Conservation (phyloP, 1,140 invertebrate genomes). For the Acromyrmex heyeri region DNA sequence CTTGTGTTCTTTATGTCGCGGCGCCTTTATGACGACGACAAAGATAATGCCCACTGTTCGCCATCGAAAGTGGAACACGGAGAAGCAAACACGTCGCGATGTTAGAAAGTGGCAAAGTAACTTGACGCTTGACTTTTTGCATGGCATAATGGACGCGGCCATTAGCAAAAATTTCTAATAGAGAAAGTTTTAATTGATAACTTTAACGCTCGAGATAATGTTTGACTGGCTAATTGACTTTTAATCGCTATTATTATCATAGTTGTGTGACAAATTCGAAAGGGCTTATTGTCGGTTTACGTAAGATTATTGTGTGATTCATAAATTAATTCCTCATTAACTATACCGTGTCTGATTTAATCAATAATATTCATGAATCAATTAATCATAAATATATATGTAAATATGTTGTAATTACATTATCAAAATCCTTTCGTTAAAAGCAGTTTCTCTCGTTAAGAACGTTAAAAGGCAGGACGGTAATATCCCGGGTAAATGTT, state of each 20-base stretch:
- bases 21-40: background rate
- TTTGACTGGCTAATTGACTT: slow-evolving; percentile 50
- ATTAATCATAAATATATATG: background rate
- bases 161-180: slow-evolving; percentile 45
- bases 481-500: slow-evolving; percentile 29
- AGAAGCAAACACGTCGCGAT: background rate
- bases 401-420: background rate
- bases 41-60: slow-evolving; percentile 7
- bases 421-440: background rate
- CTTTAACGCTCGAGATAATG: slow-evolving; percentile 14
- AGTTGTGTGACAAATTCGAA: background rate
- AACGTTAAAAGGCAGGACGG: background rate
- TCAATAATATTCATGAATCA: background rate
- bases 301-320: background rate
- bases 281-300: background rate
- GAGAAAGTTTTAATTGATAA: slow-evolving; percentile 57
- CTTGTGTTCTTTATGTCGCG: slow-evolving; percentile 69
- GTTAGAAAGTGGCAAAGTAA: slow-evolving; percentile 38
- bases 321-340: background rate
- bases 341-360: background rate
- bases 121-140: slow-evolving; percentile 40
- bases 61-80: slow-evolving; percentile 20
- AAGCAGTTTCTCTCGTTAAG: background rate
- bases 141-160: slow-evolving; percentile 35
- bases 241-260: slow-evolving; percentile 7